Evolutionary conservation across 30 jellyfish, hydroid and myxozoan genomes (phyloP).

Genomic region (Catostylus mosaicus): DNA sequence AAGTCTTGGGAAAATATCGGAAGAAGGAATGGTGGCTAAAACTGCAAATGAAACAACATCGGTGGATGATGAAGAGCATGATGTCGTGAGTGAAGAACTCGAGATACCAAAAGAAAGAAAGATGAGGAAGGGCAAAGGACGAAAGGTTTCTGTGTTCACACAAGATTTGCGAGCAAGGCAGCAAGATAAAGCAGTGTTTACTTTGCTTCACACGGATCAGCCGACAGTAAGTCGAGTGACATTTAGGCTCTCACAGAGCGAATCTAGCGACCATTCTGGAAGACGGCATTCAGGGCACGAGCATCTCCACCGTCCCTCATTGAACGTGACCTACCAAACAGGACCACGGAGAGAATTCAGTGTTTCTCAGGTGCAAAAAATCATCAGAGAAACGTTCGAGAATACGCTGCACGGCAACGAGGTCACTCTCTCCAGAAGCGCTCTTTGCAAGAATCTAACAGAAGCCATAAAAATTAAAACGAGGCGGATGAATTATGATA

Average conservation of each 20-base stretch:
- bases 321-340: slow-evolving; percentile 34
- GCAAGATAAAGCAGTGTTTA: not conserved
- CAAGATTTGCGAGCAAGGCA: slow-evolving; percentile 1
- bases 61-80: not conserved
- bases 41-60: not conserved
- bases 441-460: slow-evolving; percentile 52
- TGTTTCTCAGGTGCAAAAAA: slow-evolving; percentile 13
- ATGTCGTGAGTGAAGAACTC: not conserved
- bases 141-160: slow-evolving; percentile 25
- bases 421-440: slow-evolving; percentile 9
- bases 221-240: slow-evolving; percentile 10
- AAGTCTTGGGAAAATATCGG: slow-evolving; percentile 30
- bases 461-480: slow-evolving; percentile 55
- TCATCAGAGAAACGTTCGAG: slow-evolving; percentile 42
- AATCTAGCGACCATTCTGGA: slow-evolving; percentile 6
- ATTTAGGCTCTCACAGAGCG: slow-evolving; percentile 1
- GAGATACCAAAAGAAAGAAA: not conserved
- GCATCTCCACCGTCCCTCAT: not conserved
- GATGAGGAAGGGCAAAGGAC: not conserved
- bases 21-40: slow-evolving; percentile 16
- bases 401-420: not conserved
- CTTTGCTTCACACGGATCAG: slow-evolving; percentile 26
- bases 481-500: slow-evolving; percentile 56
- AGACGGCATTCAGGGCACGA: slow-evolving; percentile 35
- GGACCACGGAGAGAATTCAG: slow-evolving; percentile 41